These are phyloP conservation scores for Dorcus parallelipipedus DNA, from an alignment of 2,888 invertebrate species.

Conservation along the genomic window DNA sequence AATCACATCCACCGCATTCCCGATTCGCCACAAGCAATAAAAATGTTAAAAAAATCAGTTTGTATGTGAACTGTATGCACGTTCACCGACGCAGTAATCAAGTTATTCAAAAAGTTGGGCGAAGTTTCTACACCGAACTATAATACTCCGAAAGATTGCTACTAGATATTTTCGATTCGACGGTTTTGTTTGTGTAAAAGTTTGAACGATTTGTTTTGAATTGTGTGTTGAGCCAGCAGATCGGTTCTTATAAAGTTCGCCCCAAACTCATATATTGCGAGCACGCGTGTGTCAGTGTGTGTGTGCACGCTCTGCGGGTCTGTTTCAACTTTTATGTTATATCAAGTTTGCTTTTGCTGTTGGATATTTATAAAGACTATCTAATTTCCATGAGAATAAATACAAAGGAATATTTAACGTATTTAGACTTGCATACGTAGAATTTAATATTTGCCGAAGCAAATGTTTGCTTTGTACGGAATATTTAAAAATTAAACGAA, in stretches of 20 bases:
- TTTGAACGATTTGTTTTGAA: constrained; percentile 40
- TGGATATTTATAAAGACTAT: neutral
- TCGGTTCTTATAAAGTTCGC: neutral
- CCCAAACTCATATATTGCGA: neutral
- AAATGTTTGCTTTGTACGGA: too few species aligned
- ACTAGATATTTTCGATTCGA: constrained; percentile 37
- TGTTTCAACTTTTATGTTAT: neutral
- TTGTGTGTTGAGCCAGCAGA: constrained; percentile 13
- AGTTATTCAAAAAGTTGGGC: constrained; percentile 18
- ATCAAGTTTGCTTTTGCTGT: neutral
- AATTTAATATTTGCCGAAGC: too few species aligned
- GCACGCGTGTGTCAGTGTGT: neutral
- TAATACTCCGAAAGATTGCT: constrained; percentile 30
- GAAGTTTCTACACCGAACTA: constrained; percentile 25
- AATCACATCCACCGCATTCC: too few species aligned
- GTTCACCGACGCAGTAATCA: constrained; percentile 3
- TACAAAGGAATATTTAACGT: neutral
- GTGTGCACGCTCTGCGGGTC: neutral
- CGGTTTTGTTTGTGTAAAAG: constrained; percentile 41
- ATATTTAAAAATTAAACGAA: too few species aligned
- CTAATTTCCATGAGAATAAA: neutral
- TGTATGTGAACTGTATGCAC: neutral
- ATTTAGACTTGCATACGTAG: too few species aligned
- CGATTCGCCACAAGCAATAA: too few species aligned
- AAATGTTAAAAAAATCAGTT: too few species aligned